phyloP scores from a whole-genome alignment of 1,140 invertebrate species.

The Agrypnia vestita region DNA sequence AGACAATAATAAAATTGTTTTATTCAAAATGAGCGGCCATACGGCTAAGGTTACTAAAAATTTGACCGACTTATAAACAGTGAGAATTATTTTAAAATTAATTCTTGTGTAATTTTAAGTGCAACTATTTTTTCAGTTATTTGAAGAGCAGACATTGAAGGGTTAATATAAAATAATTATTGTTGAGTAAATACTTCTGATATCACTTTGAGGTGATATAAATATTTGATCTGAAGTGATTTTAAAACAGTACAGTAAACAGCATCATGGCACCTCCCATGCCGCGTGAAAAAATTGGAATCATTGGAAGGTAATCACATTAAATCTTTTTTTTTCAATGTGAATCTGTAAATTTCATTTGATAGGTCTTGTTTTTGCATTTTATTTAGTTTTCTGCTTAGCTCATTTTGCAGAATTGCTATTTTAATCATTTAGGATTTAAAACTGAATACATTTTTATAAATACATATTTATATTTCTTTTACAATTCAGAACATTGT shows the following conservation, averaged over 20 bases:
- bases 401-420: not conserved
- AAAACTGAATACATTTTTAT: not conserved
- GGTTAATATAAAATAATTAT: too few species aligned
- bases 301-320: slow-evolving; percentile 35
- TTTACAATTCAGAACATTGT: not conserved
- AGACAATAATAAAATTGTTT: too few species aligned
- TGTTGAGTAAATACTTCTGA: slow-evolving; percentile 4
- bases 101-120: too few species aligned
- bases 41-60: too few species aligned
- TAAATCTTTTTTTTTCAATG: not conserved
- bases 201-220: slow-evolving; percentile 16
- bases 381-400: not conserved
- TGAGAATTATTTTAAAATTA: too few species aligned
- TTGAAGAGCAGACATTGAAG: too few species aligned
- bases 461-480: not conserved
- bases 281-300: slow-evolving; percentile 31
- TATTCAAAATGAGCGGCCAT: too few species aligned
- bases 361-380: not conserved
- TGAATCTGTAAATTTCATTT: not conserved
- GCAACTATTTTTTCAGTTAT: too few species aligned
- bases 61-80: too few species aligned
- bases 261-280: slow-evolving; percentile 18
- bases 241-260: slow-evolving; percentile 17
- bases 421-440: not conserved
- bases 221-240: slow-evolving; percentile 19